Conservation (phyloP, 2,888 invertebrate species). For the Campoplex nolae region DNA sequence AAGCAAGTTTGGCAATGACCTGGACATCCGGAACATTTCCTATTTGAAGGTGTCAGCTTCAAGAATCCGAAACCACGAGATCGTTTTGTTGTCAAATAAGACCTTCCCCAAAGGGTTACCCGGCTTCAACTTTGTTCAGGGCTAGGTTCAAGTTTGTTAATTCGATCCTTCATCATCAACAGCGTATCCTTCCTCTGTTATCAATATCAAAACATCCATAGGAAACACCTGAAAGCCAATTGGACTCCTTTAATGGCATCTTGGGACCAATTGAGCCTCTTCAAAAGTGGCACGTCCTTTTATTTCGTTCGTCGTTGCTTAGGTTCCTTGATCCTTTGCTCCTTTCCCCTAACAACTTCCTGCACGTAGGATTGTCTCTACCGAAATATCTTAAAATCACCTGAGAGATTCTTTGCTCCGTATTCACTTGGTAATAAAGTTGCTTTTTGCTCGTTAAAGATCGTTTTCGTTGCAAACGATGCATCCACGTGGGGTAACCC, state of each 20-base stretch:
- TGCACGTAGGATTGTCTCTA: neutral
- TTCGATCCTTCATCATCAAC: neutral
- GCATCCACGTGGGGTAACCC: conserved; percentile 29
- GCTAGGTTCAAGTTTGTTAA: neutral
- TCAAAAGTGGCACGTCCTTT: neutral
- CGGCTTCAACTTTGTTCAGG: neutral
- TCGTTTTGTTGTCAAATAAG: neutral
- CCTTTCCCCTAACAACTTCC: neutral
- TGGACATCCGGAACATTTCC: neutral
- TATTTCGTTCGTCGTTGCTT: neutral
- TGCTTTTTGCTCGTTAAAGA: conserved; percentile 22
- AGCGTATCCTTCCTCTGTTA: neutral
- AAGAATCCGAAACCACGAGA: neutral
- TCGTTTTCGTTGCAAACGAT: conserved; percentile 32
- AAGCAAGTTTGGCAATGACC: neutral
- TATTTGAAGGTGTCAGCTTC: neutral
- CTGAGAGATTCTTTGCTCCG: neutral
- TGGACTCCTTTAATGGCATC: neutral
- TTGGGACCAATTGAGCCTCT: neutral
- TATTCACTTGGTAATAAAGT: neutral
- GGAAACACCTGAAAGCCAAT: neutral
- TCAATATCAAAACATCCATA: neutral
- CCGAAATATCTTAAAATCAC: neutral
- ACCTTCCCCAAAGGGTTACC: neutral
- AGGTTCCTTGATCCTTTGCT: neutral